Evolutionary conservation across 1,140 invertebrate genomes (phyloP).

Genomic region (Orussus abietinus): DNA sequence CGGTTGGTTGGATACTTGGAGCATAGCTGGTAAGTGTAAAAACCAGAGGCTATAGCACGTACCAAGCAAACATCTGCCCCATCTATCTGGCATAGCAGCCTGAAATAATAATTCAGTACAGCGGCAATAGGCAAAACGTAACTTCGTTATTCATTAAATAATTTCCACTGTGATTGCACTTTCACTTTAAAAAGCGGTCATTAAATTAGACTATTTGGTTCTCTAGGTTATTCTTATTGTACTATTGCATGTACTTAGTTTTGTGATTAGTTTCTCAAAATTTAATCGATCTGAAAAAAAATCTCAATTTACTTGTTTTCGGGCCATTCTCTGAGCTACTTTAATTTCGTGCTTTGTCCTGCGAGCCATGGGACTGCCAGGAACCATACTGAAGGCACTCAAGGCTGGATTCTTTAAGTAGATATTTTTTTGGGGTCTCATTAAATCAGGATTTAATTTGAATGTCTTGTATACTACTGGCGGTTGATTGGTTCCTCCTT

Average conservation of each 20-base stretch:
- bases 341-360: constrained; percentile 94
- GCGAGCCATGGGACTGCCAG: constrained; percentile 85
- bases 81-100: constrained; percentile 67
- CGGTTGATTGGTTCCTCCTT: constrained; percentile 57
- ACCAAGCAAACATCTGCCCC: constrained; percentile 86
- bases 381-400: constrained; percentile 53
- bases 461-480: constrained; percentile 49
- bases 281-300: no score
- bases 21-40: constrained; percentile 71
- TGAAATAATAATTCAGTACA: constrained; percentile 25
- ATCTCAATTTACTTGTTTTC: constrained; percentile 61
- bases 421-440: constrained; percentile 51
- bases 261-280: no score
- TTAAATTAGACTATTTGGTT: no score
- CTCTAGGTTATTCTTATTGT: no score
- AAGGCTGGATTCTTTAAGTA: constrained; percentile 42
- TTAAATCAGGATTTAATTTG: constrained; percentile 57
- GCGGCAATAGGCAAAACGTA: no score
- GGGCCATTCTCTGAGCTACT: constrained; percentile 83
- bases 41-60: constrained; percentile 97
- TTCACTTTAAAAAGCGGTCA: no score
- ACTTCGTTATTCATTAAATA: no score
- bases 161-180: no score
- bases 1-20: constrained; percentile 58
- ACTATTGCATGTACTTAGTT: no score